A percentile compares a stretch with the other conserved stretches of the same genome.
phyloP scores from a whole-genome alignment of 2,888 invertebrate species.

The Diloba caeruleocephala region DNA sequence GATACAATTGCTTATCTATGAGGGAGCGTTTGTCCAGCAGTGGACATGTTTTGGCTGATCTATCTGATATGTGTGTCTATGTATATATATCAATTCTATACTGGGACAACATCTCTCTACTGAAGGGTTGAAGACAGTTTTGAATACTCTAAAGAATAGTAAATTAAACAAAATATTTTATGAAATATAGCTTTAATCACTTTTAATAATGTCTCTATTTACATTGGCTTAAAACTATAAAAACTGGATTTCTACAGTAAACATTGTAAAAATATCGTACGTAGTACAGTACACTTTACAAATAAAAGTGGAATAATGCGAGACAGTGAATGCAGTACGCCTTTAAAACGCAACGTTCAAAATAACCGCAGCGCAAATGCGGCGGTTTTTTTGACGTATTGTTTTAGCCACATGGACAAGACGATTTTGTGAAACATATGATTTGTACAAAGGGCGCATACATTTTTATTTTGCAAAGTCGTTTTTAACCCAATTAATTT shows the following conservation, averaged over 20 bases:
- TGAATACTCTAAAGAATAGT: neutral
- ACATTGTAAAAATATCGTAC: constrained; percentile 82
- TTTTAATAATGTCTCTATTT: constrained; percentile 85
- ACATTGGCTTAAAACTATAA: constrained; percentile 83
- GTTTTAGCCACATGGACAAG: constrained; percentile 7
- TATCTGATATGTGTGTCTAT: too few relatives aligned
- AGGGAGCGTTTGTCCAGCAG: too few relatives aligned
- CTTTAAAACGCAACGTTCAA: constrained; percentile 14
- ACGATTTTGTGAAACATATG: constrained; percentile 31
- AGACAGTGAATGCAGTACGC: constrained; percentile 22
- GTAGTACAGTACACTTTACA: constrained; percentile 75
- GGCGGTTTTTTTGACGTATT: constrained; percentile 10
- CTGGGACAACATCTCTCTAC: too few relatives aligned
- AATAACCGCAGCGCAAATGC: constrained; percentile 26
- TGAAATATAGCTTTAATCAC: constrained; percentile 89
- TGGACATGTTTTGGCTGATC: too few relatives aligned
- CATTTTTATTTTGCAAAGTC: constrained; percentile 1
- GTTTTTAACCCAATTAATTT: neutral
- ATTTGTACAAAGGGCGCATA: constrained; percentile 43
- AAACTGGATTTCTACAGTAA: constrained; percentile 85
- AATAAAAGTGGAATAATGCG: constrained; percentile 53
- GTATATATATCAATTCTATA: too few relatives aligned
- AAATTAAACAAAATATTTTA: constrained; percentile 58
- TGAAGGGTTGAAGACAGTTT: neutral
- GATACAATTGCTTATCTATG: too few relatives aligned